Evolutionary conservation across 2,797 vertebrate species (phyloP).

Genomic region (Chloroceryle amazona): DNA sequence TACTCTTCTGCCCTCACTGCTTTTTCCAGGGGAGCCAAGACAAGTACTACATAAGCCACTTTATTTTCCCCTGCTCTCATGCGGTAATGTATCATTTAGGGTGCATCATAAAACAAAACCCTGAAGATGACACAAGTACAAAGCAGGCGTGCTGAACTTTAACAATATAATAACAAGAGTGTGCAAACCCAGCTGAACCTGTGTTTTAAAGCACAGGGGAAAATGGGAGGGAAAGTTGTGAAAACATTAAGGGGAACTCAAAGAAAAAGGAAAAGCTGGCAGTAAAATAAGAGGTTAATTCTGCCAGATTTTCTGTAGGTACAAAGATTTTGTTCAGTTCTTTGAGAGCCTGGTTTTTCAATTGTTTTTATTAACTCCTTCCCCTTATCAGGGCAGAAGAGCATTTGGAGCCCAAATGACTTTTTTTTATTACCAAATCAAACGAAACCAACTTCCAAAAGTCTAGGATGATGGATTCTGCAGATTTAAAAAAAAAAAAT

Average conservation of each 20-base stretch:
- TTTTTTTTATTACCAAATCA: slow-evolving; percentile 10
- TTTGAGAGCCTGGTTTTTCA: neutral
- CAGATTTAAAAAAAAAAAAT: neutral
- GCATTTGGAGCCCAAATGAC: neutral
- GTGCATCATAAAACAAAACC: neutral
- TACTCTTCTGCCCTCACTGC: neutral
- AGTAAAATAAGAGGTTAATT: slow-evolving; percentile 18
- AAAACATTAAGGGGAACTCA: neutral
- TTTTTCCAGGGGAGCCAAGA: neutral
- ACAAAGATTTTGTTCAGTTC: neutral
- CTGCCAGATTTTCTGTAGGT: neutral
- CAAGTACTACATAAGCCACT: neutral
- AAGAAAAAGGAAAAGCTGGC: slow-evolving; percentile 20
- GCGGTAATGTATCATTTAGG: neutral
- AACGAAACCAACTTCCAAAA: neutral
- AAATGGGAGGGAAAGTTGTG: neutral
- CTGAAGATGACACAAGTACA: neutral
- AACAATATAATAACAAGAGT: neutral
- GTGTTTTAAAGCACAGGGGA: neutral
- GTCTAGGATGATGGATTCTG: neutral
- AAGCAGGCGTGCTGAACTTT: neutral
- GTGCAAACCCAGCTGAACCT: no score
- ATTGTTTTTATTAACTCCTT: slow-evolving; percentile 27
- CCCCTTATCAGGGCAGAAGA: neutral
- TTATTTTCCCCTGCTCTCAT: neutral